These are phyloP conservation scores for Thermophis baileyi DNA, from an alignment of 2,113 vertebrate species.

Conservation along the genomic window DNA sequence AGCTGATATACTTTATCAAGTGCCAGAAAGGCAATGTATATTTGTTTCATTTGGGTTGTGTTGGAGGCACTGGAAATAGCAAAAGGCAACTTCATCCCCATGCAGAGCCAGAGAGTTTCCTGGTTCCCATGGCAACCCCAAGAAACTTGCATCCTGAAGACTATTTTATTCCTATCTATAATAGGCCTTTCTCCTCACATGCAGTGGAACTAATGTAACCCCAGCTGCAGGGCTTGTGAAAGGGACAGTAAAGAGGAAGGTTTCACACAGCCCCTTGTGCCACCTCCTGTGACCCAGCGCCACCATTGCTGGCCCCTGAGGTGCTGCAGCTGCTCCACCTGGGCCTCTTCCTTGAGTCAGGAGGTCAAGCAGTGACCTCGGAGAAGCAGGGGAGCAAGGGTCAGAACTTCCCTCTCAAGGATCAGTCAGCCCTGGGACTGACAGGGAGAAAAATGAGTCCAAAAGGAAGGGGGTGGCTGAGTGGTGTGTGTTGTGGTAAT, in stretches of 20 bases:
- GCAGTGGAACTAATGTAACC: constrained; percentile 66
- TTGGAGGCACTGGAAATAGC: neutral
- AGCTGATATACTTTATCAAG: neutral
- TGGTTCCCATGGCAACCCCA: constrained; percentile 20
- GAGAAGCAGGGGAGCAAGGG: constrained; percentile 63
- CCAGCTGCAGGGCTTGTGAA: constrained; percentile 55
- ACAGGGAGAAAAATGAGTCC: constrained; percentile 29
- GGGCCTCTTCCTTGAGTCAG: constrained; percentile 38
- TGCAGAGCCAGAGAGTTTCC: neutral
- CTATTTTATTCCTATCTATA: constrained; percentile 53
- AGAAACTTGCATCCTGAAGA: neutral
- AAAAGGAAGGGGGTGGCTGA: neutral
- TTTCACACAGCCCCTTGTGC: constrained; percentile 41
- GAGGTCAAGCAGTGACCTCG: constrained; percentile 59
- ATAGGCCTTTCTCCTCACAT: constrained; percentile 64
- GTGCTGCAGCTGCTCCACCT: constrained; percentile 72
- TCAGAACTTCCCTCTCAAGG: constrained; percentile 58
- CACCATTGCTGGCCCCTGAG: constrained; percentile 49
- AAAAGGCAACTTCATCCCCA: neutral
- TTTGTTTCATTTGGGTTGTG: neutral
- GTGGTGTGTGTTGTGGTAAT: constrained; percentile 46
- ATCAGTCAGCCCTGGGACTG: constrained; percentile 55
- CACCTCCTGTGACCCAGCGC: constrained; percentile 45
- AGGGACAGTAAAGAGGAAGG: constrained; percentile 26
- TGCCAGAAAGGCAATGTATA: neutral